Conservation (phyloP, 2,113 vertebrate genomes). For the Phaetusa simplex region DNA sequence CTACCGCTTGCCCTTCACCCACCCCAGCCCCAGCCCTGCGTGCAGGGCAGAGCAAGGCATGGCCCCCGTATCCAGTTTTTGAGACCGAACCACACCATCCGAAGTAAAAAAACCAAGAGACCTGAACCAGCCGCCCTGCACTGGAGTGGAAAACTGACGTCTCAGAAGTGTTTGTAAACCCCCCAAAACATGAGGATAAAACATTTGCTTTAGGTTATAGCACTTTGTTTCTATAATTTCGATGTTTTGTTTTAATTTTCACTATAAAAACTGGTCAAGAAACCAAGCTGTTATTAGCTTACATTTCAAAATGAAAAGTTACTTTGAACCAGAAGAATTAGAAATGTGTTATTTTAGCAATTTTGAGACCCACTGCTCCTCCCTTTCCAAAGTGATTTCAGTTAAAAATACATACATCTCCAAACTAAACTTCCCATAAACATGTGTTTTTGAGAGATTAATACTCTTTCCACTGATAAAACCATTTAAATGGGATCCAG, state of each 20-base stretch:
- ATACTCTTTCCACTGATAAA: slow-evolving; percentile 57
- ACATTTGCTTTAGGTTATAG: not conserved
- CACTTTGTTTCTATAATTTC: not conserved
- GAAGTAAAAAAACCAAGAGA: not conserved
- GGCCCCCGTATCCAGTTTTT: rapidly evolving
- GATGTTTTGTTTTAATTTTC: not conserved
- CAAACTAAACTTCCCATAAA: slow-evolving; percentile 45
- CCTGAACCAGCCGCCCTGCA: rapidly evolving
- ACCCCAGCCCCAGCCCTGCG: not conserved
- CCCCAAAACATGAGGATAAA: not conserved
- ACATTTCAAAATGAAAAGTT: not conserved
- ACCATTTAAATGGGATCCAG: slow-evolving; percentile 2
- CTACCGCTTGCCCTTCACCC: not conserved
- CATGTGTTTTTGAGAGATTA: slow-evolving; percentile 51
- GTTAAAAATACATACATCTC: not conserved
- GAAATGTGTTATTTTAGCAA: slow-evolving; percentile 4
- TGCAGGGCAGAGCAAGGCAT: not conserved
- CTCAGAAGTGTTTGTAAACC: not conserved
- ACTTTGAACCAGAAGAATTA: not conserved
- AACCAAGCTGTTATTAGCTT: not conserved
- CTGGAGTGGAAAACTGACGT: rapidly evolving
- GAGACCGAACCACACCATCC: rapidly evolving
- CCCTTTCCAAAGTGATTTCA: slow-evolving; percentile 23
- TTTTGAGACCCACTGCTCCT: not conserved
- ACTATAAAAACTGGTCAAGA: not conserved